A percentile compares a stretch with the other conserved stretches of the same genome.
These are phyloP conservation scores for Urocolius indicus DNA, from an alignment of 2,113 vertebrate species.

Conservation along the genomic window DNA sequence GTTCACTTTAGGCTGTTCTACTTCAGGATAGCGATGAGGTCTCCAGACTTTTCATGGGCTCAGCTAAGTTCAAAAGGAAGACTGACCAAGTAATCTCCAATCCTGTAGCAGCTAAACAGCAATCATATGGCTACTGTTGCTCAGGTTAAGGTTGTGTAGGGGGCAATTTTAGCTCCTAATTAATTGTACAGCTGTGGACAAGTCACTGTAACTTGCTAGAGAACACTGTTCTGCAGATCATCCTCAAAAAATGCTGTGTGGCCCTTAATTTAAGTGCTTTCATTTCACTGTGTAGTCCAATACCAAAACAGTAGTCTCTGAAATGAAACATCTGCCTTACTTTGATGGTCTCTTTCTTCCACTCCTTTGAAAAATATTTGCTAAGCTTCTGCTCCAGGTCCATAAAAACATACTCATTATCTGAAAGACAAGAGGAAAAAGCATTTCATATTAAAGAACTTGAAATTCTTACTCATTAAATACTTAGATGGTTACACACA, in stretches of 20 bases:
- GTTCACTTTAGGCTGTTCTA: background rate
- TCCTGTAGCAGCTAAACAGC: background rate
- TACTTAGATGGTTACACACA: background rate
- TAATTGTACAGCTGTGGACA: background rate
- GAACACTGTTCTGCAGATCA: background rate
- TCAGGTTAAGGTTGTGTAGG: background rate
- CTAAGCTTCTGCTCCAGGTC: conserved; percentile 90
- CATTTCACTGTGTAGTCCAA: background rate
- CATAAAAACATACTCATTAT: conserved; percentile 89
- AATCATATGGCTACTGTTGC: background rate
- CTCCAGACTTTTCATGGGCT: background rate
- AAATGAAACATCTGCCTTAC: conserved; percentile 72
- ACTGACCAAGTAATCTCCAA: background rate
- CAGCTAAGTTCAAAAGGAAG: background rate
- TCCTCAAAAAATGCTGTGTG: background rate
- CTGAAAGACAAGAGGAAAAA: conserved; percentile 67
- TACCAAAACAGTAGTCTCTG: background rate
- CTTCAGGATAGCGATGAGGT: background rate
- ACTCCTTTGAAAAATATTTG: conserved; percentile 90
- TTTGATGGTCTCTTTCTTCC: conserved; percentile 83
- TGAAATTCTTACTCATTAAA: background rate
- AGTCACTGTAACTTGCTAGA: background rate
- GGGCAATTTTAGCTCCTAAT: background rate
- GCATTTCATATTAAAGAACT: background rate
- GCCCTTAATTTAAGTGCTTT: background rate